Evolutionary conservation across 2,888 invertebrate species (phyloP).

Genomic region (Mallateleia sp.): DNA sequence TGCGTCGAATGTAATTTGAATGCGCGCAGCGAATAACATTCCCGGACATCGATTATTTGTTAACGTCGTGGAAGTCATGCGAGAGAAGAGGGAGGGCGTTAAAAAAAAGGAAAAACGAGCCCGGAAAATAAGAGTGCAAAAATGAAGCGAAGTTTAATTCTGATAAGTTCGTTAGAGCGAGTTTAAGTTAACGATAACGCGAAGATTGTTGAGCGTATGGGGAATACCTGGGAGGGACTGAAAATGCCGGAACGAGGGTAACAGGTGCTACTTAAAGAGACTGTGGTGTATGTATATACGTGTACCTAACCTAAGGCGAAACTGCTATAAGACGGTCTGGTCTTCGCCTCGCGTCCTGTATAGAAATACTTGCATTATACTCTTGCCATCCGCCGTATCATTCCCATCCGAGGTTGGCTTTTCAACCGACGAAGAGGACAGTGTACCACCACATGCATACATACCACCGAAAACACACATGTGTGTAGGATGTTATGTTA

Average conservation of each 20-base stretch:
- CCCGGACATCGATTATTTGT: slow-evolving; percentile 63
- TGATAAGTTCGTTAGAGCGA: slow-evolving; percentile 71
- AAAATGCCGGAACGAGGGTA: slow-evolving; percentile 84
- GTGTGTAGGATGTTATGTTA: background rate
- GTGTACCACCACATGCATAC: background rate
- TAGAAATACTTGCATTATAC: slow-evolving; percentile 84
- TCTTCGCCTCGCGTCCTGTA: slow-evolving; percentile 74
- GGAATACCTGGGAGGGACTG: slow-evolving; percentile 72
- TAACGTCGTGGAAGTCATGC: slow-evolving; percentile 55
- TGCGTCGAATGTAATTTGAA: slow-evolving; percentile 60
- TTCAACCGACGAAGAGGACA: slow-evolving; percentile 28
- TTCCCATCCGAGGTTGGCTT: slow-evolving; percentile 57
- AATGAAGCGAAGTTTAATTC: slow-evolving; percentile 63
- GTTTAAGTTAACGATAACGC: slow-evolving; percentile 70
- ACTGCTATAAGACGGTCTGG: slow-evolving; percentile 77
- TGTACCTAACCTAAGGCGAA: slow-evolving; percentile 77
- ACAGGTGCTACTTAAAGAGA: slow-evolving; percentile 87
- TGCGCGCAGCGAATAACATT: slow-evolving; percentile 50
- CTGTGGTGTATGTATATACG: slow-evolving; percentile 77
- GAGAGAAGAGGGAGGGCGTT: background rate
- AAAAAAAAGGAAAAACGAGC: slow-evolving; percentile 4
- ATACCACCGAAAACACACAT: background rate
- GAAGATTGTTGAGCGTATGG: slow-evolving; percentile 72
- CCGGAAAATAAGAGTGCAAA: slow-evolving; percentile 15
- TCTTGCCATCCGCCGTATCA: slow-evolving; percentile 73